Conservation (phyloP, 2,888 invertebrate species). For the Tetragonula carbonaria region DNA sequence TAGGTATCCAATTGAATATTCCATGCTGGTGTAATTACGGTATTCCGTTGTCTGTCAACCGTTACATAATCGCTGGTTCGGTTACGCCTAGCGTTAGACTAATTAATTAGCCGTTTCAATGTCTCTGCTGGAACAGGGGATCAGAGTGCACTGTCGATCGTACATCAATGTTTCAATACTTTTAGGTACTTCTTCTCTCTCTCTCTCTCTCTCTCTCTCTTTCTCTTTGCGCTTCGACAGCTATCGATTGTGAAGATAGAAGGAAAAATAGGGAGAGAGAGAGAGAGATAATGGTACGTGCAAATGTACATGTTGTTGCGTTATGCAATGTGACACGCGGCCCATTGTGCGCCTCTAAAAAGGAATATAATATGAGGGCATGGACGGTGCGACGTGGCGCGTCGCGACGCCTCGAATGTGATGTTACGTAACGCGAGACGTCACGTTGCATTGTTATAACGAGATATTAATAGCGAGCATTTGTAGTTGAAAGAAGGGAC, state of each 20-base stretch:
- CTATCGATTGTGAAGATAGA: slow-evolving; percentile 12
- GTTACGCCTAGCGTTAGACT: slow-evolving; percentile 48
- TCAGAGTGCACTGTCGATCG: neutral
- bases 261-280: neutral
- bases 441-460: slow-evolving; percentile 30
- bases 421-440: slow-evolving; percentile 29
- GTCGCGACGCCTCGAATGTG: neutral
- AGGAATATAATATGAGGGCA: slow-evolving; percentile 23
- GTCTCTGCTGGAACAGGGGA: slow-evolving; percentile 28
- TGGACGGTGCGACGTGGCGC: neutral
- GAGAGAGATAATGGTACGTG: neutral
- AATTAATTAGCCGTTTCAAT: slow-evolving; percentile 66
- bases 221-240: neutral
- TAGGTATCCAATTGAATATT: slow-evolving; percentile 75
- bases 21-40: slow-evolving; percentile 70
- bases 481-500: neutral
- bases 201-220: neutral
- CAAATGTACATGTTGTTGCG: slow-evolving; percentile 6
- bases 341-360: slow-evolving; percentile 27
- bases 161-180: slow-evolving; percentile 31
- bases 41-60: slow-evolving; percentile 65
- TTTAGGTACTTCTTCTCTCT: slow-evolving; percentile 10
- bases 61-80: slow-evolving; percentile 67
- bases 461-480: slow-evolving; percentile 21
- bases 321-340: slow-evolving; percentile 35